Evolutionary conservation across 2,888 invertebrate genomes (phyloP).

Genomic region (Perizoma flavofasciatum): DNA sequence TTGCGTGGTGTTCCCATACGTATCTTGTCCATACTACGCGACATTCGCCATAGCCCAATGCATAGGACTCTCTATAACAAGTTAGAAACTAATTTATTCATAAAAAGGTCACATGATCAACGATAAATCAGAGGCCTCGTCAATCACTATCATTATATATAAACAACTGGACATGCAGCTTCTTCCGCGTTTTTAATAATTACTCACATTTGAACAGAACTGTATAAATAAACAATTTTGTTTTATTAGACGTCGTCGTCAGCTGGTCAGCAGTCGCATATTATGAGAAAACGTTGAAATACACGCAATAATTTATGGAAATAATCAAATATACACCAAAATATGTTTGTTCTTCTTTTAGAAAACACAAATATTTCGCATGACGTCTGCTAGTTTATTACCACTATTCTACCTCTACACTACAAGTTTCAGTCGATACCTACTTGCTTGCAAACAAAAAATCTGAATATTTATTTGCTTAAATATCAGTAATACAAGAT

Average conservation of each 20-base stretch:
- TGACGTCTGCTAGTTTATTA: too few species aligned
- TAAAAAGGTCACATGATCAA: slow-evolving; percentile 16
- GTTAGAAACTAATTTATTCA: too few species aligned
- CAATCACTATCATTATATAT: slow-evolving; percentile 36
- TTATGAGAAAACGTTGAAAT: slow-evolving; percentile 9
- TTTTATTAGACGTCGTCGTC: slow-evolving; percentile 37
- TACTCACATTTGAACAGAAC: slow-evolving; percentile 34
- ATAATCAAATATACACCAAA: background rate
- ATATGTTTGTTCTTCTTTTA: background rate
- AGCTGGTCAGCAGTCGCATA: slow-evolving; percentile 28
- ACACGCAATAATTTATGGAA: slow-evolving; percentile 4
- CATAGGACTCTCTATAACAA: too few species aligned
- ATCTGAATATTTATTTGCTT: too few species aligned
- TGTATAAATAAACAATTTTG: slow-evolving; percentile 37
- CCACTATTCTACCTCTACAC: too few species aligned
- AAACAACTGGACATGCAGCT: slow-evolving; percentile 22
- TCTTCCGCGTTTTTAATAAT: slow-evolving; percentile 36
- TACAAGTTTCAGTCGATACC: too few species aligned
- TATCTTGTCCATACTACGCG: too few species aligned
- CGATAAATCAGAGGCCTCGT: slow-evolving; percentile 28
- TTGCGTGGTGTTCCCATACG: too few species aligned
- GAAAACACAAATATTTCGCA: background rate
- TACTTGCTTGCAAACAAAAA: too few species aligned
- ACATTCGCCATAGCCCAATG: too few species aligned
- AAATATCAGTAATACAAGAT: too few species aligned